Conservation (phyloP, 2,113 vertebrate genomes). For the Misgurnus anguillicaudatus region DNA sequence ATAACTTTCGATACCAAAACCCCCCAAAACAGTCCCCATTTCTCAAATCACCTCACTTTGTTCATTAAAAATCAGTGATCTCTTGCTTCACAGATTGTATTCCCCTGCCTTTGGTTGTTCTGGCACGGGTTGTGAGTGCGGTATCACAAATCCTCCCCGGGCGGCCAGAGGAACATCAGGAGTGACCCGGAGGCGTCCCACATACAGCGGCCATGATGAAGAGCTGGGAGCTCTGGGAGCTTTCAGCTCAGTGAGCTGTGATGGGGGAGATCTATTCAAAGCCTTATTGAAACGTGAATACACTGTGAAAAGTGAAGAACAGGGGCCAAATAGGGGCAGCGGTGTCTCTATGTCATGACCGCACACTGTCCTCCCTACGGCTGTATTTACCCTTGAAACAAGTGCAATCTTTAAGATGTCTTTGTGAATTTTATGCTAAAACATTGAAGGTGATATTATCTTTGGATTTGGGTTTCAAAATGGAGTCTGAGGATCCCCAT, state of each 20-base stretch:
- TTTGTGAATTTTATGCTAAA: background rate
- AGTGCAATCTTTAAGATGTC: background rate
- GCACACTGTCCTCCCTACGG: background rate
- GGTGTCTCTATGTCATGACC: slow-evolving; percentile 40
- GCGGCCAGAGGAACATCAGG: slow-evolving; percentile 62
- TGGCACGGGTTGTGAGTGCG: slow-evolving; percentile 57
- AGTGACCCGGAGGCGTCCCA: slow-evolving; percentile 67
- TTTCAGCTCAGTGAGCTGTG: slow-evolving; percentile 59
- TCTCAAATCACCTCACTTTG: slow-evolving; percentile 18
- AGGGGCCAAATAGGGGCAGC: slow-evolving; percentile 57
- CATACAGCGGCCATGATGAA: slow-evolving; percentile 64
- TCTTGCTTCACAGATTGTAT: slow-evolving; percentile 65
- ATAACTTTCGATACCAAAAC: slow-evolving; percentile 51
- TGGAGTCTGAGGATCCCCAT: slow-evolving; percentile 8
- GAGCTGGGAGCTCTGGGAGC: slow-evolving; percentile 62
- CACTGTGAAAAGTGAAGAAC: slow-evolving; percentile 59
- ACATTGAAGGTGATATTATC: background rate
- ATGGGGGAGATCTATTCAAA: slow-evolving; percentile 62
- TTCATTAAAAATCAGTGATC: slow-evolving; percentile 66
- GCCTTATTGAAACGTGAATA: slow-evolving; percentile 66
- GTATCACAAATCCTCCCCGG: slow-evolving; percentile 57
- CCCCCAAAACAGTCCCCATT: slow-evolving; percentile 16
- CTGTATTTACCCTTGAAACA: slow-evolving; percentile 10
- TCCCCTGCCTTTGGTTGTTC: slow-evolving; percentile 54
- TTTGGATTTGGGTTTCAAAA: background rate